Conservation (phyloP, 2,888 invertebrate species). For the Dicycla oo region DNA sequence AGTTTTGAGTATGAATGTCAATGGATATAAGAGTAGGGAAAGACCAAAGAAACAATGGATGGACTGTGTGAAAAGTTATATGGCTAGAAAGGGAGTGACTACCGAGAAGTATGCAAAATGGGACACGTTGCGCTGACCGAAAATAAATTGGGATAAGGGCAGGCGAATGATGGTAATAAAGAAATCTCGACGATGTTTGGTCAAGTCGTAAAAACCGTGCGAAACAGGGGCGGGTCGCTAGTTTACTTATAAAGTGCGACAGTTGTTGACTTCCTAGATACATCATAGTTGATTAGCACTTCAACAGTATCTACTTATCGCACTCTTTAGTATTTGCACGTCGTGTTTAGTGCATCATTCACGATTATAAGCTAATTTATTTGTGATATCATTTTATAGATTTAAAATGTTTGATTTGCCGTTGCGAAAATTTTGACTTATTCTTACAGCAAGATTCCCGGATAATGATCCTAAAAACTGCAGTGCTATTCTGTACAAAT, state of each 20-base stretch:
- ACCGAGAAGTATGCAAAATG: no score
- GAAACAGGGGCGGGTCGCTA: not conserved
- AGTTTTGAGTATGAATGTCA: no score
- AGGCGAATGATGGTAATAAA: no score
- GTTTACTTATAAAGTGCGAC: not conserved
- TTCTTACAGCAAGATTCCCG: not conserved
- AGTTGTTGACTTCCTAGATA: conserved; percentile 14
- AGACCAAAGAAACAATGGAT: no score
- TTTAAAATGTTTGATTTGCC: not conserved
- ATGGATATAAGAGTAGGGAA: no score
- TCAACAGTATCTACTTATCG: conserved; percentile 1
- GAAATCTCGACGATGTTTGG: no score
- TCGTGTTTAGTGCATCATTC: conserved; percentile 37
- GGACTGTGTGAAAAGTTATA: no score
- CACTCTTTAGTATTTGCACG: conserved; percentile 7
- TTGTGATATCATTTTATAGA: conserved; percentile 11
- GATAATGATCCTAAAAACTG: not conserved
- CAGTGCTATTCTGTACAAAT: no score
- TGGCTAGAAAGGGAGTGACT: no score
- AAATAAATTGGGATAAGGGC: no score
- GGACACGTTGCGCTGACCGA: no score
- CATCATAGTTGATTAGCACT: conserved; percentile 27
- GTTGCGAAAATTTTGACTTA: not conserved
- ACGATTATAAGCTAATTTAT: conserved; percentile 2
- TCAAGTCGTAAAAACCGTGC: not conserved